A percentile compares a stretch with the other conserved stretches of the same genome.
Conservation (phyloP, 2,113 vertebrate genomes). For the Okapia johnstoni region DNA sequence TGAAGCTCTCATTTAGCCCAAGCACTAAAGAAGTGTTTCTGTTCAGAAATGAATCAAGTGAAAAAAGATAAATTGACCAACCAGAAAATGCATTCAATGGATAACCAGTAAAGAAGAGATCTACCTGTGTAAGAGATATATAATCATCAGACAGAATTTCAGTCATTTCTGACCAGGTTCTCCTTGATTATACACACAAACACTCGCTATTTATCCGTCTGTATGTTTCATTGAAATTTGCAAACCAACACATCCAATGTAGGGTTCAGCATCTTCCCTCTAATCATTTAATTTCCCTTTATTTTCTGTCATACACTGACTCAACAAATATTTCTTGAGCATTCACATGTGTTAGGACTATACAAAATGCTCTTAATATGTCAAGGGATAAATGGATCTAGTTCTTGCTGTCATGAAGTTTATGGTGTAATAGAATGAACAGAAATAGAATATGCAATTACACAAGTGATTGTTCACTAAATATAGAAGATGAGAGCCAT, state of each 20-base stretch:
- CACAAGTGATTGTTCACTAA: neutral
- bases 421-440: neutral
- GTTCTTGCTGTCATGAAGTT: neutral
- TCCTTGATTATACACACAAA: neutral
- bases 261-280: neutral
- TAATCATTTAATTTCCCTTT: neutral
- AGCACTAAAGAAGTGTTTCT: neutral
- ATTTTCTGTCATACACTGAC: neutral
- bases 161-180: neutral
- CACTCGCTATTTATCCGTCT: neutral
- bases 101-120: neutral
- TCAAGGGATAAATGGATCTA: neutral
- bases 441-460: neutral
- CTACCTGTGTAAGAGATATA: neutral
- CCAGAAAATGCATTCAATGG: neutral
- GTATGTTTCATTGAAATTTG: neutral
- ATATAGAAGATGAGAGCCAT: neutral
- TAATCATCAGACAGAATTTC: neutral
- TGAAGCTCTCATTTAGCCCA: constrained; percentile 10
- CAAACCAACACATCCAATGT: neutral
- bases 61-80: neutral
- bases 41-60: constrained; percentile 1
- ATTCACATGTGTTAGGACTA: neutral
- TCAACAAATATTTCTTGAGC: neutral
- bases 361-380: neutral